Evolutionary conservation across 2,113 vertebrate genomes (phyloP).

Genomic region (Platichthys flesus): DNA sequence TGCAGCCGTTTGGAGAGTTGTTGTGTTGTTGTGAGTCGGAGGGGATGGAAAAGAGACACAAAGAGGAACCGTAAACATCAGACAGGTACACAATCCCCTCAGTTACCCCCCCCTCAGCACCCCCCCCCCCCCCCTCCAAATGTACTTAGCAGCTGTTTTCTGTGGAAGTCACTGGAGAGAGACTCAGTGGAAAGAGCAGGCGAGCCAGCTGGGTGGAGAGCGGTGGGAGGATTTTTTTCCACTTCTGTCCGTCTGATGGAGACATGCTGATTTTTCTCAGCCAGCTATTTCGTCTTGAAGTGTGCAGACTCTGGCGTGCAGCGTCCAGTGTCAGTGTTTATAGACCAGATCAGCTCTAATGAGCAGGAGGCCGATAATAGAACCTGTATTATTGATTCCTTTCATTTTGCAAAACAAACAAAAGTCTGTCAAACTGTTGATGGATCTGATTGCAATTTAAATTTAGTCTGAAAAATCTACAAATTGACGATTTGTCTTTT

Average conservation of each 20-base stretch:
- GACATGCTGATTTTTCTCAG: conserved; percentile 41
- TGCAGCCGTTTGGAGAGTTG: conserved; percentile 26
- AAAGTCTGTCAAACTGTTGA: neutral
- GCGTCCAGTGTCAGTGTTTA: neutral
- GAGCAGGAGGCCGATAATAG: neutral
- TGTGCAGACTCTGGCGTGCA: neutral
- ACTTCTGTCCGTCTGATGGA: conserved; percentile 64
- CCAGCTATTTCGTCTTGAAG: conserved; percentile 47
- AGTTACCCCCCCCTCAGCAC: conserved; percentile 2
- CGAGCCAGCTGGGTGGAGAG: conserved; percentile 73
- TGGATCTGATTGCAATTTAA: too few relatives aligned
- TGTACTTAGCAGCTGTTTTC: conserved; percentile 77
- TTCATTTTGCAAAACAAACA: neutral
- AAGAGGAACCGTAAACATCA: conserved; percentile 51
- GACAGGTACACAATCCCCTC: conserved; percentile 54
- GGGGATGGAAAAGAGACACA: conserved; percentile 21
- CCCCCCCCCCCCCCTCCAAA: conserved; percentile 20
- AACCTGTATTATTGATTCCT: neutral
- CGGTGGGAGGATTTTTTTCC: conserved; percentile 70
- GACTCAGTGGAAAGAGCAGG: conserved; percentile 68
- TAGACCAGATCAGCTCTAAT: neutral
- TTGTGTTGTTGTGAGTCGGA: conserved; percentile 15
- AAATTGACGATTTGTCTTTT: too few relatives aligned
- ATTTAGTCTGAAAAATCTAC: too few relatives aligned
- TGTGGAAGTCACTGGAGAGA: conserved; percentile 64